Conservation (phyloP, 2,888 invertebrate species). For the Macrophya alboannulata region DNA sequence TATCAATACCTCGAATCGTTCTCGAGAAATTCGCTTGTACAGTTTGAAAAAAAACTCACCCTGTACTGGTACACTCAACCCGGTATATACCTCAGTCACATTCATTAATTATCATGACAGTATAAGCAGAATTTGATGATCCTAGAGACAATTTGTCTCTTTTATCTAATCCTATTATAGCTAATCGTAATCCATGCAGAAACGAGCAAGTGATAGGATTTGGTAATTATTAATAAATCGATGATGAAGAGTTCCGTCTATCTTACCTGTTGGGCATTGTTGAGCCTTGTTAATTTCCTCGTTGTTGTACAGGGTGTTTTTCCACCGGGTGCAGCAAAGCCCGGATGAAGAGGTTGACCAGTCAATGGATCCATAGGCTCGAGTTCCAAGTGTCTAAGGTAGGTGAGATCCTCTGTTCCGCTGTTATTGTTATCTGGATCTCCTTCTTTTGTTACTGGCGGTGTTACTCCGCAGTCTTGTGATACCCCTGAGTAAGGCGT, state of each 20-base stretch:
- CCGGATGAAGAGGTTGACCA: conserved; percentile 78
- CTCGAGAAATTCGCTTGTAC: too few species aligned
- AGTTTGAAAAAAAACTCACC: too few species aligned
- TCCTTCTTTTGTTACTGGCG: conserved; percentile 75
- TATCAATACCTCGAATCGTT: too few species aligned
- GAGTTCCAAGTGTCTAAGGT: conserved; percentile 88
- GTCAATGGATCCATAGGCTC: conserved; percentile 89
- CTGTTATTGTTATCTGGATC: conserved; percentile 78
- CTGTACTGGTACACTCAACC: too few species aligned
- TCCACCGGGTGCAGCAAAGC: conserved; percentile 83
- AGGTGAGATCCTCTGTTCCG: conserved; percentile 78
- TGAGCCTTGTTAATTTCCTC: conserved; percentile 82
- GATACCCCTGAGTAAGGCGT: conserved; percentile 76
- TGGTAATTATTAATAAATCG: background rate
- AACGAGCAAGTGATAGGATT: background rate
- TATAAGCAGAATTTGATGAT: too few species aligned
- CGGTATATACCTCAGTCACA: too few species aligned
- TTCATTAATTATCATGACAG: too few species aligned
- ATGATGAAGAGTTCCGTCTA: background rate
- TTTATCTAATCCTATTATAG: too few species aligned
- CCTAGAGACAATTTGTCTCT: too few species aligned
- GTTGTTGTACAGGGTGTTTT: conserved; percentile 93
- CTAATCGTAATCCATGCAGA: too few species aligned
- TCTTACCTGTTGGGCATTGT: conserved; percentile 73
- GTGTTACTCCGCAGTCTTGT: conserved; percentile 75